Base-by-base conservation (phyloP, 30 jellyfish, hydroid and myxozoan species). In the Aurelia aurita complex sp. Pacific region DNA sequence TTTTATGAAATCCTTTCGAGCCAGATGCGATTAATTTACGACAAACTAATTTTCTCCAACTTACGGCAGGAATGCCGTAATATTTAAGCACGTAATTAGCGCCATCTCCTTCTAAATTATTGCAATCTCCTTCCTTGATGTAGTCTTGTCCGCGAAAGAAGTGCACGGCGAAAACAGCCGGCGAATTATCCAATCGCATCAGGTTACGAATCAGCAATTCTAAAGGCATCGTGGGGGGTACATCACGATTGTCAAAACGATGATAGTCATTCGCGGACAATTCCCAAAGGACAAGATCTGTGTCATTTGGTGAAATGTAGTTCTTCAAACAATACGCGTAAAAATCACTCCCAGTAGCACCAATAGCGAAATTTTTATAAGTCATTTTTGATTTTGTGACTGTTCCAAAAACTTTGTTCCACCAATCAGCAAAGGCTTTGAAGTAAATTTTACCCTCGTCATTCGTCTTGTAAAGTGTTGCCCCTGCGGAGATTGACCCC, bases 401-500 rank as follows among this genome's bases (percentile, higher is more conserved):
- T 0, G 97, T 68, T 10, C 88, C 90, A 23, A 94, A 83, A 15
- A 89, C 71, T 72, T 94, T 78, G 82, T 94, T 94, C 98, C 98
- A 94, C 90, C 90, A 94, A 32, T 94, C 94, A 1, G 86, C 81
- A 42, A 94, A 83, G 7, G 92, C 97, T 62, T 83, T 70, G 85
- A 88, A 94, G 53, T 82, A 94, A 1, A 94, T 83, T 63, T 88
- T 94, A 46, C 55, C 78, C 17, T 88, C 74, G 43, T 85, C 88
- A 32, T 83, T 72, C 9, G 92, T 76, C 60, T 94, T 94, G 69
- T 77, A 94, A 4, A 94, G 81, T 1, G 98, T 94, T 6, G 98
- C 98, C 10, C 98, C 98, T 7, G 98, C 98, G 0, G 98, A 87
- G 12, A 94, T 94, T 36, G 98, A 94, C 5, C 98, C 98, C 12